Percentiles rank a stretch among this genome's conserved stretches.
Conservation (phyloP, 2,113 vertebrate species). For the Euleptes europaea region DNA sequence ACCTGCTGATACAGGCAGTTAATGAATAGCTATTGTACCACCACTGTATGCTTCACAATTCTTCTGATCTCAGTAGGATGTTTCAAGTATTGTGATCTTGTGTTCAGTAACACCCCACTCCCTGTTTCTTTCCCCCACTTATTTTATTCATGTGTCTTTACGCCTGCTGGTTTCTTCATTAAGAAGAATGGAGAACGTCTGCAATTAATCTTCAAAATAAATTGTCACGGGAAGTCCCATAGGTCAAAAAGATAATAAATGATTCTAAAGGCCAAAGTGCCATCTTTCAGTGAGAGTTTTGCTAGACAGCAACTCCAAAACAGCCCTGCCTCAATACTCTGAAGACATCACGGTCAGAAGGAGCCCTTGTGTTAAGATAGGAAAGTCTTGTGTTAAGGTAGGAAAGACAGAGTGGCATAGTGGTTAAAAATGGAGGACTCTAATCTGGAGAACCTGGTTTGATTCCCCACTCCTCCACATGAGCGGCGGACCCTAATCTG, state of each 20-base stretch:
- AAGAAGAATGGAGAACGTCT: slow-evolving; percentile 3
- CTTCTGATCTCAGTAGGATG: slow-evolving; percentile 73
- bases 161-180: slow-evolving; percentile 59
- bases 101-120: slow-evolving; percentile 68
- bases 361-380: not conserved
- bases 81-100: slow-evolving; percentile 69
- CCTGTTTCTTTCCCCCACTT: slow-evolving; percentile 46
- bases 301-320: too few relatives aligned
- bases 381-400: not conserved
- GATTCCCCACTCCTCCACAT: too few relatives aligned
- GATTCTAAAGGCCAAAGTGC: slow-evolving; percentile 27
- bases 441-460: too few relatives aligned
- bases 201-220: slow-evolving; percentile 48
- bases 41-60: slow-evolving; percentile 57
- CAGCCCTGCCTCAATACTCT: not conserved
- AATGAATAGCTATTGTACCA: slow-evolving; percentile 66
- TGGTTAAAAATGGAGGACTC: too few relatives aligned
- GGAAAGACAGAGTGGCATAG: too few relatives aligned
- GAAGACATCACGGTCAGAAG: not conserved
- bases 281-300: slow-evolving; percentile 3
- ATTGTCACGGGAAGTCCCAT: slow-evolving; percentile 37
- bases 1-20: slow-evolving; percentile 57
- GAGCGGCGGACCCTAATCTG: too few relatives aligned
- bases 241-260: slow-evolving; percentile 31
- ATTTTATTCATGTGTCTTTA: slow-evolving; percentile 52